Percentiles rank a stretch among this genome's conserved stretches.
phyloP scores from a whole-genome alignment of 2,888 invertebrate genomes.

The Lamellibrachia satsuma region DNA sequence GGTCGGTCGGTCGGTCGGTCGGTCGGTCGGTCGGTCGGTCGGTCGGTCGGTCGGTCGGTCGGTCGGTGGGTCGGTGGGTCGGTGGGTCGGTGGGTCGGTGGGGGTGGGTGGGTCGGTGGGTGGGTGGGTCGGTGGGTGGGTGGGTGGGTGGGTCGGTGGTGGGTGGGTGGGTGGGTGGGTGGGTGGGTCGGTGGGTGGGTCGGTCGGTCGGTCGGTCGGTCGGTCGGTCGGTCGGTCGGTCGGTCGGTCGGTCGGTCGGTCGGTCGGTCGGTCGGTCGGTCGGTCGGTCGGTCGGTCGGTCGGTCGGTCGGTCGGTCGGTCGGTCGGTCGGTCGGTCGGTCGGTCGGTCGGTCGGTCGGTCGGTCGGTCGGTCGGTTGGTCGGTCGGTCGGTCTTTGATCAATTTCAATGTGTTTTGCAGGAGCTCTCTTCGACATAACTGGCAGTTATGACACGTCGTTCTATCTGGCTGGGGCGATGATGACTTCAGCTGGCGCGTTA shows the following conservation, averaged over 20 bases:
- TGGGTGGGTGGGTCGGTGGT: not conserved
- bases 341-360: not conserved
- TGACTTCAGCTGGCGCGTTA: slow-evolving; percentile 84
- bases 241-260: not conserved
- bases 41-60: too few species aligned
- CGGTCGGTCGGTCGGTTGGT: not conserved
- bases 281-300: not conserved
- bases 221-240: not conserved
- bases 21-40: too few species aligned
- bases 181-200: not conserved
- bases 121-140: not conserved
- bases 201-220: not conserved
- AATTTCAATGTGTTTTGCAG: slow-evolving; percentile 75
- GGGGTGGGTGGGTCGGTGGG: not conserved
- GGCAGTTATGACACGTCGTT: slow-evolving; percentile 87
- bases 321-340: not conserved
- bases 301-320: slow-evolving; percentile 53
- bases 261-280: not conserved
- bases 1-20: too few species aligned
- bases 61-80: not conserved
- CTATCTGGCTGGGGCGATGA: slow-evolving; percentile 88
- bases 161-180: not conserved
- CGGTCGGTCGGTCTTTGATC: slow-evolving; percentile 68
- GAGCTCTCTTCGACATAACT: slow-evolving; percentile 88
- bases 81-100: not conserved